Evolutionary conservation across 2,113 vertebrate species (phyloP), one percentile per base, ranked within the genome.

Genomic region (Psilopogon haemacephalus): DNA sequence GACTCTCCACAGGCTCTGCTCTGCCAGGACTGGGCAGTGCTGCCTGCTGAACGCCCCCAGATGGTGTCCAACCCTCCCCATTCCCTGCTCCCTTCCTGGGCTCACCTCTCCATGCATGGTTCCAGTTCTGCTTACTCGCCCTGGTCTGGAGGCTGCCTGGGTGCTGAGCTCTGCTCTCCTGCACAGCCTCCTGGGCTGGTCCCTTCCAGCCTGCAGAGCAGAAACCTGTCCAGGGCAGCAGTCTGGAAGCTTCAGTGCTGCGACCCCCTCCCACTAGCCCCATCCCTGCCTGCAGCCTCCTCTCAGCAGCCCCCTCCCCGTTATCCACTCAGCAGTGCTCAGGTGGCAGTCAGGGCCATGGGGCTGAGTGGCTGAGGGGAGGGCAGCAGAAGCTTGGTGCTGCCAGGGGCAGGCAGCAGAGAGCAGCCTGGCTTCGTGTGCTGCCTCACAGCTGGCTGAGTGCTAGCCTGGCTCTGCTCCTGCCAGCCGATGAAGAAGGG

Each of bases 381-480:
- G 37, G 17, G 8, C 24, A 63, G 59, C 19, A 11, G 58, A 70
- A 77, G 60, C 7, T 4, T 85, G 63, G 23, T 73, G 37, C 13
- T 94, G 52, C 67, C 1, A 3, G 58, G 59, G 18, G 85, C 55
- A 96, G 46, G 20, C 86, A 27, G 11, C 26, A 62, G 75, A 76
- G 44, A 69, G 20, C 19, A 90, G 58, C 1, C 0, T 44, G 59
- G 65, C 72, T 85, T 74, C n/a, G 27, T 62, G 44, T 44, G 76
- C 26, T 80, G n/a, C 92, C 93, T 79, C 63, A 72, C 78, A 95
- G 78, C 71, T 91, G 82, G 78, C 71, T 85, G 82, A 91, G 40
- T 0, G 0, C 92, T 46, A 93, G 82, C 56, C 94, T 94, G 64
- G 87, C 59, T 82, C 19, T 70, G 3, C 32, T 77, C 71, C 76